phyloP scores from a whole-genome alignment of 2,113 vertebrate genomes.

The Vulpes lagopus region DNA sequence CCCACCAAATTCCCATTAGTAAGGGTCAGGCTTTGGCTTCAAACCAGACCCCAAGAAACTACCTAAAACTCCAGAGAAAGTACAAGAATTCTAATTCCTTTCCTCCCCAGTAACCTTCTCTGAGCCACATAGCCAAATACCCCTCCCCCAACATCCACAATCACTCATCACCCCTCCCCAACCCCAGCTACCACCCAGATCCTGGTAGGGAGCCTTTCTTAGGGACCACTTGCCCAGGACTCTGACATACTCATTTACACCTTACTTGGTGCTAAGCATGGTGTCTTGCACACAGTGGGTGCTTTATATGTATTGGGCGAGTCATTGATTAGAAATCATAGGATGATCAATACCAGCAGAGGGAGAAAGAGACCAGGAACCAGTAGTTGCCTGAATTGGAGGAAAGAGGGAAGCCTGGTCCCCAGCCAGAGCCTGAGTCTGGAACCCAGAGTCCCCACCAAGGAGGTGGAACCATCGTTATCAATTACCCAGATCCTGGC shows the following conservation, averaged over 20 bases:
- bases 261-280: not conserved
- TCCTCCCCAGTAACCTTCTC: not conserved
- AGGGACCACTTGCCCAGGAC: not conserved
- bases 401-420: rapidly evolving
- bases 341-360: too few relatives aligned
- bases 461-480: not conserved
- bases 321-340: not conserved
- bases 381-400: not conserved
- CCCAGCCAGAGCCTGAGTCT: not conserved
- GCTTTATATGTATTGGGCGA: not conserved
- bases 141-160: too few relatives aligned
- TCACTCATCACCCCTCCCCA: not conserved
- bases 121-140: not conserved
- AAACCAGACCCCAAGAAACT: not conserved
- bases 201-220: not conserved
- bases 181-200: not conserved
- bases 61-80: not conserved
- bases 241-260: not conserved
- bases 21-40: not conserved
- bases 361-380: not conserved
- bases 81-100: not conserved
- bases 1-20: not conserved
- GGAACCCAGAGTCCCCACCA: not conserved
- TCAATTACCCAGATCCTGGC: not conserved
- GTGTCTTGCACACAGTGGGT: not conserved